These are phyloP conservation scores for Ennomos fuscantarius DNA, from an alignment of 2,888 invertebrate species.

Conservation along the genomic window DNA sequence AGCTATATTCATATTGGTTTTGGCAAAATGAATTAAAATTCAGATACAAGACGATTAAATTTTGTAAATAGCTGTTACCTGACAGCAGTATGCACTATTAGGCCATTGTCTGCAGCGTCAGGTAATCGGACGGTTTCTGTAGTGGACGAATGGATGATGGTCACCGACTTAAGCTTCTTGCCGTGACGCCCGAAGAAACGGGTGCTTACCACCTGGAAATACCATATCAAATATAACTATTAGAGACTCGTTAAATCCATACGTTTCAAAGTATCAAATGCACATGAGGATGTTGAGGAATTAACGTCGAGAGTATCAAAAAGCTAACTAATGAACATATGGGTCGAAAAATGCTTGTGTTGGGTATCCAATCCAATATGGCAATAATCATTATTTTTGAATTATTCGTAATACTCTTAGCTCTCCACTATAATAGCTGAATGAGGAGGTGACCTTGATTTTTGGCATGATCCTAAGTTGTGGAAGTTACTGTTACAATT, in stretches of 20 bases:
- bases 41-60: no score
- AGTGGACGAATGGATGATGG: conserved; percentile 95
- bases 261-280: neutral
- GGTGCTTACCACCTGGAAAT: conserved; percentile 90
- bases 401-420: neutral
- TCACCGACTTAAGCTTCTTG: conserved; percentile 93
- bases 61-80: conserved; percentile 55
- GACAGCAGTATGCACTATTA: conserved; percentile 94
- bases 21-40: no score
- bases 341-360: no score
- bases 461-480: neutral
- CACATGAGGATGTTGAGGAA: neutral
- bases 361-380: no score
- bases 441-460: neutral
- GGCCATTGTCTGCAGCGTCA: conserved; percentile 89
- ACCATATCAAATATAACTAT: conserved; percentile 13
- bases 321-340: no score
- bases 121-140: conserved; percentile 95
- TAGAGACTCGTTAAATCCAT: no score
- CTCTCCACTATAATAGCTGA: neutral
- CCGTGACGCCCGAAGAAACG: conserved; percentile 92
- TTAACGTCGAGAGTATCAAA: no score
- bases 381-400: no score
- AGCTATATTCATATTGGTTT: neutral
- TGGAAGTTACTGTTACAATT: neutral